A percentile compares a stretch with the other conserved stretches of the same genome.
phyloP scores from a whole-genome alignment of 2,113 vertebrate species.

The Charadrius vociferus region DNA sequence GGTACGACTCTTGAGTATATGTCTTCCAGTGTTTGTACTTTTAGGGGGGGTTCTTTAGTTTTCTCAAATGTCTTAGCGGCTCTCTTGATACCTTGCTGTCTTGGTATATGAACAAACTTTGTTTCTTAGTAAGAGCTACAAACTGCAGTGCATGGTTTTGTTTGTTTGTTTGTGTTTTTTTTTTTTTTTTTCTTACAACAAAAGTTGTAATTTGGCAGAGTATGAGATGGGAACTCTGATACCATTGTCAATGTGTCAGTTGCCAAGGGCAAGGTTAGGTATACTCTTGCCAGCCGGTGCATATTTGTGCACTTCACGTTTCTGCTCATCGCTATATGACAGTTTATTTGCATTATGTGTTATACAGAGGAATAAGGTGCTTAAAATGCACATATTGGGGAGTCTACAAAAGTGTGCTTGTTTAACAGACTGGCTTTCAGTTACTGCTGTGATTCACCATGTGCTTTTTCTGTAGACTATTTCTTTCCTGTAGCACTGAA shows the following conservation, averaged over 20 bases:
- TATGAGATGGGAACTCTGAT: not conserved
- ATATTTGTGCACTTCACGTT: not conserved
- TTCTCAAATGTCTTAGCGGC: not conserved
- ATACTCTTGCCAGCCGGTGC: not conserved
- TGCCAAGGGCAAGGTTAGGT: not conserved
- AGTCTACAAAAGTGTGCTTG: not conserved
- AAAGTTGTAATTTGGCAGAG: not conserved
- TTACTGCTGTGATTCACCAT: not conserved
- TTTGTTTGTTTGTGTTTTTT: not conserved
- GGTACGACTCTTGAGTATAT: not conserved
- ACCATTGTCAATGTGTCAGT: not conserved
- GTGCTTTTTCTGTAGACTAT: not conserved
- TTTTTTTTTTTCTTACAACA: not conserved
- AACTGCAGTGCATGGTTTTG: accelerated
- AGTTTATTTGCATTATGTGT: not conserved
- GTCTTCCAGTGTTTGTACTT: not conserved
- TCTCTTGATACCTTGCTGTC: not conserved
- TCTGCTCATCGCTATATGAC: not conserved
- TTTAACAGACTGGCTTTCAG: not conserved
- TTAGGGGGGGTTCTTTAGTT: accelerated
- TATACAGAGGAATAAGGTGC: not conserved
- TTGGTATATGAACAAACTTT: not conserved
- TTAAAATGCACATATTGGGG: not conserved
- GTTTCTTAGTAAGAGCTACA: not conserved
- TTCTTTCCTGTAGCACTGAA: not conserved